Evolutionary conservation across 2,113 vertebrate species (phyloP).

Genomic region (Ochotona princeps): DNA sequence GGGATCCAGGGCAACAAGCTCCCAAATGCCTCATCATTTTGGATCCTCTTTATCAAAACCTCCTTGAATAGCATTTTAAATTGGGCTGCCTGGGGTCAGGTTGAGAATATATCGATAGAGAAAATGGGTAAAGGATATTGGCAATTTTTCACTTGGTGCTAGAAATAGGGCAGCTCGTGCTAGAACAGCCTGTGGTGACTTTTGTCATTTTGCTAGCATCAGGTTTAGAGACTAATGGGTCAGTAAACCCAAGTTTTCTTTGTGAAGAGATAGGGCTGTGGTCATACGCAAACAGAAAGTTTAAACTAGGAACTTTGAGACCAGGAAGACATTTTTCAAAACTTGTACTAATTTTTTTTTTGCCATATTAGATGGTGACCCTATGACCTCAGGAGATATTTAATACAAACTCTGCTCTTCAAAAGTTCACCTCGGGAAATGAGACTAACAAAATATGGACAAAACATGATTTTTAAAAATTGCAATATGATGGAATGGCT

Average conservation of each 20-base stretch:
- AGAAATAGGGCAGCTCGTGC: not conserved
- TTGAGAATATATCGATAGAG: not conserved
- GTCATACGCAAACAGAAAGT: not conserved
- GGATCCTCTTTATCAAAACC: not conserved
- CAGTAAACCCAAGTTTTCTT: not conserved
- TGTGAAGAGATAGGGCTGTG: not conserved
- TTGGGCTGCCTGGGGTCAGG: not conserved
- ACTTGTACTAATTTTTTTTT: too few species aligned
- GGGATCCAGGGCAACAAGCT: not conserved
- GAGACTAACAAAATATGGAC: not conserved
- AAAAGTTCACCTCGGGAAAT: not conserved
- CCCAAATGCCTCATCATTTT: not conserved
- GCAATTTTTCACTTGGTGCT: not conserved
- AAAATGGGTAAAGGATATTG: not conserved
- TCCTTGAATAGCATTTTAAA: not conserved
- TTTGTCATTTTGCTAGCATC: not conserved
- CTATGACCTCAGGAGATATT: not conserved
- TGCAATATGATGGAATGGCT: not conserved
- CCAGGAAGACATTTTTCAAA: not conserved
- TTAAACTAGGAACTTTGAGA: not conserved
- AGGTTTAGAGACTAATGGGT: not conserved
- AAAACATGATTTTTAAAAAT: not conserved
- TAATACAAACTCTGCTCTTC: not conserved
- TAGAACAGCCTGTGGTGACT: not conserved
- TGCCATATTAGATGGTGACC: too few species aligned